These are phyloP conservation scores for Stomatorhinus walkeri DNA, from an alignment of 2,797 vertebrate species.

Conservation along the genomic window DNA sequence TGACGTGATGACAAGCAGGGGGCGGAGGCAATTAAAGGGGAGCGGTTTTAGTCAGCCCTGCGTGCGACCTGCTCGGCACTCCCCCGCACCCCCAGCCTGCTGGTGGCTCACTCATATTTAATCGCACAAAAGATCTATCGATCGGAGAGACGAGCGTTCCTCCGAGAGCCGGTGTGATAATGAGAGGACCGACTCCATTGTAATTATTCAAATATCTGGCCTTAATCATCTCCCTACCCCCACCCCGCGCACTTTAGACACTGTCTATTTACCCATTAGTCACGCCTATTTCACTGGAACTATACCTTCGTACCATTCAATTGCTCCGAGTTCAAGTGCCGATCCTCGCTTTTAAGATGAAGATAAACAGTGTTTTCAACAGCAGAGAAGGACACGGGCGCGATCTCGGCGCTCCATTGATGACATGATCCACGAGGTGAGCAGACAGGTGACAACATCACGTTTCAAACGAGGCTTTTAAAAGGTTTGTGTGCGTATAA, in stretches of 20 bases:
- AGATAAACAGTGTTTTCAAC: background rate
- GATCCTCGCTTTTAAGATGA: background rate
- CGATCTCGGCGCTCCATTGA: background rate
- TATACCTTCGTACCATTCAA: constrained; percentile 25
- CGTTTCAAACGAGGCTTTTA: background rate
- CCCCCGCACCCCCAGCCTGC: constrained; percentile 11
- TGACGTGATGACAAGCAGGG: background rate
- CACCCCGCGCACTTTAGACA: background rate
- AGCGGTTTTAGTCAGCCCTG: background rate
- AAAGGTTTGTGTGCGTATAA: background rate
- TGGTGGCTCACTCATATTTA: constrained; percentile 23
- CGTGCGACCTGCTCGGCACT: background rate
- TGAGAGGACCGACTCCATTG: constrained; percentile 13
- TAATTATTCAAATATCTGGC: constrained; percentile 18
- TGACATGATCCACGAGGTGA: background rate
- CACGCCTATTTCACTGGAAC: constrained; percentile 47
- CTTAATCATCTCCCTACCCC: background rate
- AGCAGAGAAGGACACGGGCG: background rate
- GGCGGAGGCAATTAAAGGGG: background rate
- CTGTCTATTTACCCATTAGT: constrained; percentile 45
- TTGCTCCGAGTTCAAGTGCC: background rate
- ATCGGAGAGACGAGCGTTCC: constrained; percentile 19
- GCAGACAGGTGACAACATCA: background rate
- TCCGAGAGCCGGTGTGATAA: constrained; percentile 9
- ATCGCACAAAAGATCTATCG: constrained; percentile 27